These are phyloP conservation scores for Zhengitettix transpicula DNA, from an alignment of 2,888 invertebrate genomes.

Conservation along the genomic window DNA sequence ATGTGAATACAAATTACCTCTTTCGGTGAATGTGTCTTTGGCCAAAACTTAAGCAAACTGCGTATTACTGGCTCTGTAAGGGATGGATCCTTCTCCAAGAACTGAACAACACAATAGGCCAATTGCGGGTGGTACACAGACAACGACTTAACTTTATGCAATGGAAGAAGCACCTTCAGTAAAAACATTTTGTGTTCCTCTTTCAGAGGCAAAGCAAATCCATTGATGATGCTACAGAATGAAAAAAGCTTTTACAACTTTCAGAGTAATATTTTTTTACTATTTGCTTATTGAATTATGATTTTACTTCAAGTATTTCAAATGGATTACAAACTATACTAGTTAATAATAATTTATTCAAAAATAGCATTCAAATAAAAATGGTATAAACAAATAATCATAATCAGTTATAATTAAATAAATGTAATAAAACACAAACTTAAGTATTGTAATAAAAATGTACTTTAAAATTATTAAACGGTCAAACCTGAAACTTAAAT, in stretches of 20 bases:
- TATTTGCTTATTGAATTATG: too few relatives aligned
- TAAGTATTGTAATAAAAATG: too few relatives aligned
- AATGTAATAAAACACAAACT: too few relatives aligned
- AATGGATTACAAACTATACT: too few relatives aligned
- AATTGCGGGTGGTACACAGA: constrained; percentile 95
- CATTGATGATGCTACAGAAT: constrained; percentile 80
- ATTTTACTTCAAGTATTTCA: too few relatives aligned
- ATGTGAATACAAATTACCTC: constrained; percentile 36
- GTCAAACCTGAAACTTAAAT: too few relatives aligned
- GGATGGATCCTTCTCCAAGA: constrained; percentile 92
- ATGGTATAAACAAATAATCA: too few relatives aligned
- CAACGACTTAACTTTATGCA: constrained; percentile 92
- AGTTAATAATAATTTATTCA: too few relatives aligned
- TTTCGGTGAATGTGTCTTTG: constrained; percentile 96
- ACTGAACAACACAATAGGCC: constrained; percentile 98
- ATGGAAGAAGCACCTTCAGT: constrained; percentile 75
- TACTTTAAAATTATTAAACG: too few relatives aligned
- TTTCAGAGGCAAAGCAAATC: constrained; percentile 94
- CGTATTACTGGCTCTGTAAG: constrained; percentile 89
- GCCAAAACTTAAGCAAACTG: constrained; percentile 93
- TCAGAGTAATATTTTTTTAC: too few relatives aligned
- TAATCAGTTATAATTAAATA: too few relatives aligned
- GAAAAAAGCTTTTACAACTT: neutral
- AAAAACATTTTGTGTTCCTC: constrained; percentile 96
- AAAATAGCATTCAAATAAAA: too few relatives aligned